phyloP scores from a whole-genome alignment of 1,140 invertebrate species.

The Cecropterus lyciades region DNA sequence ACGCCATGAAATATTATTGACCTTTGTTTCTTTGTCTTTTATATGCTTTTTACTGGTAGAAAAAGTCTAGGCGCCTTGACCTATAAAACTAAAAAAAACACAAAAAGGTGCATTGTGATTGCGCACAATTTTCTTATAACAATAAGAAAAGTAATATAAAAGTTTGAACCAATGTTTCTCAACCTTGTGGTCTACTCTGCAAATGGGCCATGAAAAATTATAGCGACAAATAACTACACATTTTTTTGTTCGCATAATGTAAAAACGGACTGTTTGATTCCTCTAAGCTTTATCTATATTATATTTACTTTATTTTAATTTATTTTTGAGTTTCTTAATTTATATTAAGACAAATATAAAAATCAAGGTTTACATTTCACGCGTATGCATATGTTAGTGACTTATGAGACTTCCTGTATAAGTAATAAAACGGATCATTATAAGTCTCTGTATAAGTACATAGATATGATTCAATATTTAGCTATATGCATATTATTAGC shows the following conservation, averaged over 20 bases:
- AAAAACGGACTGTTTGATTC: background rate
- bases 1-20: constrained; percentile 18
- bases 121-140: constrained; percentile 32
- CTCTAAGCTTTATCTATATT: too few relatives aligned
- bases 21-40: constrained; percentile 21
- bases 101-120: constrained; percentile 35
- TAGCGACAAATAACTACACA: constrained; percentile 6
- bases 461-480: too few relatives aligned
- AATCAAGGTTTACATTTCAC: too few relatives aligned
- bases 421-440: too few relatives aligned
- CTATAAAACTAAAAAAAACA: constrained; percentile 25
- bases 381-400: too few relatives aligned
- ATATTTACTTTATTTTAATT: too few relatives aligned
- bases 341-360: too few relatives aligned
- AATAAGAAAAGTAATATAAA: constrained; percentile 36
- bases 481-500: too few relatives aligned
- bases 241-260: background rate
- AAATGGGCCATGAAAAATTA: constrained; percentile 11
- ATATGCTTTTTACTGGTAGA: constrained; percentile 1
- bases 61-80: constrained; percentile 27
- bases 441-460: too few relatives aligned
- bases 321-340: too few relatives aligned
- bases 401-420: too few relatives aligned
- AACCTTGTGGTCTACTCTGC: constrained; percentile 4
- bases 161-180: constrained; percentile 26